phyloP scores from a whole-genome alignment of 2,113 vertebrate genomes.

The Micromys minutus region DNA sequence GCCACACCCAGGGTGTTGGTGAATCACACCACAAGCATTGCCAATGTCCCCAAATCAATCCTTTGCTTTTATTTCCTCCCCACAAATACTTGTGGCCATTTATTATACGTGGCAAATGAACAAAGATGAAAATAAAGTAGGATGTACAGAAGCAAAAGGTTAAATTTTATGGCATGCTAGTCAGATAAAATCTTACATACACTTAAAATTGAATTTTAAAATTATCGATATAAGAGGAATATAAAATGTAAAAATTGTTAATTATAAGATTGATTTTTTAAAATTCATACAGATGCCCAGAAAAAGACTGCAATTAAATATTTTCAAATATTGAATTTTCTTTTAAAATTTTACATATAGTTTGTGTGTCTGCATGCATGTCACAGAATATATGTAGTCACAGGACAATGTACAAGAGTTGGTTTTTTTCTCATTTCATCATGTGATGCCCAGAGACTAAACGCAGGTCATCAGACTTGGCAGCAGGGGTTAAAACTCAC shows the following conservation, averaged over 20 bases:
- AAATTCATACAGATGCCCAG: not conserved
- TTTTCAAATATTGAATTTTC: not conserved
- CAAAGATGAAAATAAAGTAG: not conserved
- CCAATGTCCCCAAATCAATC: not conserved
- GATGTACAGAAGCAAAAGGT: slow-evolving; percentile 8
- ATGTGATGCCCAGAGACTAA: not conserved
- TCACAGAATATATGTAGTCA: not conserved
- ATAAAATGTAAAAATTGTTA: not conserved
- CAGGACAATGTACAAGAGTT: too few species aligned
- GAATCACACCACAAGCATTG: not conserved
- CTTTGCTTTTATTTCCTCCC: not conserved
- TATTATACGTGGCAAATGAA: not conserved
- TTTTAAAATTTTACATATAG: not conserved
- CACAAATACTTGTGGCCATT: not conserved
- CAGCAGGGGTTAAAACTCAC: too few species aligned
- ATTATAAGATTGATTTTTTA: not conserved
- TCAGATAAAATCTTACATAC: not conserved
- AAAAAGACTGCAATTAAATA: slow-evolving; percentile 10
- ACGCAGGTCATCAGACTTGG: not conserved
- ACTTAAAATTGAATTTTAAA: not conserved
- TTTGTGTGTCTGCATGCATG: not conserved
- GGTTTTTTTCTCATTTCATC: not conserved
- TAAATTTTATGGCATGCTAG: not conserved
- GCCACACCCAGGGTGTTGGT: not conserved
- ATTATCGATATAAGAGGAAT: not conserved